Evolutionary conservation across 2,888 invertebrate species (phyloP).

Genomic region (Zootermopsis nevadensis): DNA sequence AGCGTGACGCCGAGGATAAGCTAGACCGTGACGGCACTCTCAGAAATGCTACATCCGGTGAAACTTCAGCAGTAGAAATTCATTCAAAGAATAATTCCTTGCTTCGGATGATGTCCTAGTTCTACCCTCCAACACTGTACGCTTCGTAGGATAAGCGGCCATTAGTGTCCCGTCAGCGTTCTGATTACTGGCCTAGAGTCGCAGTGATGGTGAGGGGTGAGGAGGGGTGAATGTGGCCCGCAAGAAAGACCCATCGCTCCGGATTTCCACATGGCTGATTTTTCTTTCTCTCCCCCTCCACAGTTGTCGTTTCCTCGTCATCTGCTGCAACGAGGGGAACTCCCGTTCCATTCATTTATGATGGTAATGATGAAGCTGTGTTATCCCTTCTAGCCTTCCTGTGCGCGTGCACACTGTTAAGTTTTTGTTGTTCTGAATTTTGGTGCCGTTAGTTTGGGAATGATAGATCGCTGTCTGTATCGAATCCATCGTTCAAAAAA

Average conservation of each 20-base stretch:
- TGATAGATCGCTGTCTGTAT: background rate
- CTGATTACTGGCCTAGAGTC: background rate
- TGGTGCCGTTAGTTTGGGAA: background rate
- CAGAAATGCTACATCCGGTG: background rate
- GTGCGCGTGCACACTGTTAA: background rate
- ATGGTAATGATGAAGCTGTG: conserved; percentile 11
- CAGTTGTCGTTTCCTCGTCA: background rate
- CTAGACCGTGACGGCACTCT: background rate
- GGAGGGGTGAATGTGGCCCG: conserved; percentile 2
- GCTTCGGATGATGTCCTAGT: background rate
- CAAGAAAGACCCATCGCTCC: conserved; percentile 24
- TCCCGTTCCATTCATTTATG: conserved; percentile 20
- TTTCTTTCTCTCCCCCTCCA: conserved; percentile 3
- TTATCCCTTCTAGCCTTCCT: conserved; percentile 1
- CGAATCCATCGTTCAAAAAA: background rate
- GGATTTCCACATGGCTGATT: conserved; percentile 48
- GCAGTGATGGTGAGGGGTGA: background rate
- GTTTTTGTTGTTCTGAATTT: background rate
- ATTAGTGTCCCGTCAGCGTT: background rate
- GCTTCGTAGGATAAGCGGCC: conserved; percentile 3
- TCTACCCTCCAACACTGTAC: background rate
- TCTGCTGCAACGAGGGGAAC: background rate
- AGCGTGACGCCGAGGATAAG: background rate
- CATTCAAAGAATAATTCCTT: conserved; percentile 4
- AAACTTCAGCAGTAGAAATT: background rate